Conservation (phyloP, 2,888 invertebrate genomes). For the Scrobipalpa costella region DNA sequence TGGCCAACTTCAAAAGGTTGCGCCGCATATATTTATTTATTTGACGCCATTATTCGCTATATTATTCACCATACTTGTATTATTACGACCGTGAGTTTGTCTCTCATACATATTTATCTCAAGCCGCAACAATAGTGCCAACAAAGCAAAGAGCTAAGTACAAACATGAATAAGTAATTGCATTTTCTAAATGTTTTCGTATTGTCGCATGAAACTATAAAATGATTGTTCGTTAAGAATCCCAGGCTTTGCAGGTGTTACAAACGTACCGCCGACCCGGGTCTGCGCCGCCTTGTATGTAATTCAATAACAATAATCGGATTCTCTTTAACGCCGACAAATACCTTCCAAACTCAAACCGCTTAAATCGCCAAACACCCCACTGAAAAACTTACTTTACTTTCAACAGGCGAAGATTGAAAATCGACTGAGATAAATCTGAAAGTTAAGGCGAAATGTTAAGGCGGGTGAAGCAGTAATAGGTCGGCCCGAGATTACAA, state of each 20-base stretch:
- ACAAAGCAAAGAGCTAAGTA: conserved; percentile 15
- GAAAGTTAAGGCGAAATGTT: conserved; percentile 20
- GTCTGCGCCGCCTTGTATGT: conserved; percentile 45
- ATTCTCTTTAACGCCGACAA: conserved; percentile 57
- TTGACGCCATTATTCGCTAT: conserved; percentile 16
- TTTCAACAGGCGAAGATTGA: not conserved
- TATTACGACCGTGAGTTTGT: not conserved
- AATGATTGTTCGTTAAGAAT: conserved; percentile 8
- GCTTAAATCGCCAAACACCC: not conserved
- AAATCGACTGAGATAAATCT: not conserved
- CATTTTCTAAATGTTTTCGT: conserved; percentile 11
- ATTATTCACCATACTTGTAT: not conserved
- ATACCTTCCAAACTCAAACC: conserved; percentile 2
- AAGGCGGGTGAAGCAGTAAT: conserved; percentile 41
- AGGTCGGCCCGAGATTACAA: conserved; percentile 48
- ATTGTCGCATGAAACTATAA: conserved; percentile 8
- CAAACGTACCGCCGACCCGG: conserved; percentile 28
- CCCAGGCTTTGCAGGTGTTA: conserved; percentile 29
- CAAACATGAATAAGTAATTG: conserved; percentile 13
- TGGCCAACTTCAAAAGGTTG: not conserved
- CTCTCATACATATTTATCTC: conserved; percentile 11
- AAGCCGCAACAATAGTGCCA: not conserved
- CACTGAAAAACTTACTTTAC: not conserved
- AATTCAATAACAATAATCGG: conserved; percentile 66
- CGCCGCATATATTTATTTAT: not conserved